Conservation (phyloP, 2,113 vertebrate genomes). For the Leiothrix lutea region DNA sequence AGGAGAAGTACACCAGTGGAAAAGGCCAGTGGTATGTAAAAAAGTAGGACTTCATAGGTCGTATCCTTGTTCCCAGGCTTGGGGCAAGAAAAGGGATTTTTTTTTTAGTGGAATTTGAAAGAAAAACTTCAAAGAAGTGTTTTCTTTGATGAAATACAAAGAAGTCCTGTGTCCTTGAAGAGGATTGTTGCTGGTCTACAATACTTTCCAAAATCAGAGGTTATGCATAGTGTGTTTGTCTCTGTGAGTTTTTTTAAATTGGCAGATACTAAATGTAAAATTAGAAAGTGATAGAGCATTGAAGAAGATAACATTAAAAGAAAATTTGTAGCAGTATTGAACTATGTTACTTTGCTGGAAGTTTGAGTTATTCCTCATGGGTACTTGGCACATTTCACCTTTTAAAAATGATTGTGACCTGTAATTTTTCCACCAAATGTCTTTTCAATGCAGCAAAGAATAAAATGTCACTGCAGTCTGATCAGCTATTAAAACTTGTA, state of each 20-base stretch:
- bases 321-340: neutral
- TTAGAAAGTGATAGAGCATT: neutral
- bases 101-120: neutral
- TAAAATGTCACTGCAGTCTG: neutral
- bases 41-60: neutral
- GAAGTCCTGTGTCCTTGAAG: conserved; percentile 16
- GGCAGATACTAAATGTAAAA: neutral
- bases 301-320: neutral
- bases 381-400: neutral
- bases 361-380: neutral
- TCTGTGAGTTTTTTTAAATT: neutral
- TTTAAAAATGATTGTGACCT: neutral
- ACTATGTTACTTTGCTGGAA: neutral
- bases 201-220: neutral
- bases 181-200: neutral
- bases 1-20: neutral
- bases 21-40: neutral
- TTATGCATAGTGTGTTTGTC: accelerated
- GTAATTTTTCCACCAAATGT: neutral
- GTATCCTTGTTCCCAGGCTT: neutral
- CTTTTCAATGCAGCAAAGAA: neutral
- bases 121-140: neutral
- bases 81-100: neutral
- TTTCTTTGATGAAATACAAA: conserved; percentile 30
- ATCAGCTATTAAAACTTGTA: neutral